Evolutionary conservation across 2,113 vertebrate genomes (phyloP), one percentile per base, ranked within the genome.

Genomic region (Dryoscopus gambensis): DNA sequence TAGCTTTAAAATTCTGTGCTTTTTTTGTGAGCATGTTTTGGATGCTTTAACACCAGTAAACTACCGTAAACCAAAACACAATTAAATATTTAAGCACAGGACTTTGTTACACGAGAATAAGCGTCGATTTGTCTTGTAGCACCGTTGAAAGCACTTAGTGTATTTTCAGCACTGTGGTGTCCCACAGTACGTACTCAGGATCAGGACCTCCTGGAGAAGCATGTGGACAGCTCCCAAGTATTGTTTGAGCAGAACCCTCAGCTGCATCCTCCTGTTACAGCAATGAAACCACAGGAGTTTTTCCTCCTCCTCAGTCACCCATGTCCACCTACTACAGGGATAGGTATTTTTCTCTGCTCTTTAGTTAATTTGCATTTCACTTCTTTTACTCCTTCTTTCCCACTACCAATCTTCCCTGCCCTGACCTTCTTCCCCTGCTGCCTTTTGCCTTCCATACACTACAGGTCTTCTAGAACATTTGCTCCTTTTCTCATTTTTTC

Each of bases 21-120:
- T 69, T 69, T 69, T 84, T 46, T 22, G 39, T 90, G n/a, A 92
- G 56, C 42, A 17, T 67, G 68, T 90, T 90, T 90, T 78, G 82
- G 88, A 64, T 47, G 21, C 47, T 75, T 89, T 85, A 86, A 81
- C 78, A 89, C 37, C 44, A 40, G 79, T 81, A 89, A 92, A 92
- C 25, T 84, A 50, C 53, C 82, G 90, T 68, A 95, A 96, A 89
- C 60, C 23, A 8, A 95, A 96, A 60, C 37, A 71, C 28, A 27
- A 91, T 90, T 80, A 94, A 97, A 93, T 97, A 93, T 94, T 97
- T 86, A 96, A 87, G 49, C 44, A 44, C 42, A 44, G 42, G 16
- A 44, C 60, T 90, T 89, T 60, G 59, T 65, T 63, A 82, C 13
- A 35, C 20, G 75, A n/a, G 18, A 23, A 21, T 80, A 90, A 77